Evolutionary conservation across 2,888 invertebrate genomes (phyloP).

Genomic region (Dicroscelio sp.): DNA sequence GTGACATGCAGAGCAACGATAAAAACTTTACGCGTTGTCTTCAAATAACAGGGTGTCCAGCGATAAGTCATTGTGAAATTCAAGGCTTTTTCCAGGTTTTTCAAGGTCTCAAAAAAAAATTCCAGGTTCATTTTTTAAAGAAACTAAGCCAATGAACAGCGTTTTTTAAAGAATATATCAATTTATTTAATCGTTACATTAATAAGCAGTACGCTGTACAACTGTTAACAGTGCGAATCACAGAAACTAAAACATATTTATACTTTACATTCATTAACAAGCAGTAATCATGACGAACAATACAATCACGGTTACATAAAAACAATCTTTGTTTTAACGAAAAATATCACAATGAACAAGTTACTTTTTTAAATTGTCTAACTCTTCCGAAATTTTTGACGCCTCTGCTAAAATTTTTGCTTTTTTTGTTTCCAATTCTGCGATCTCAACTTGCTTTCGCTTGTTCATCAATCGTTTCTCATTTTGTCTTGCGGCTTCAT

Average conservation of each 20-base stretch:
- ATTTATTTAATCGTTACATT: not conserved
- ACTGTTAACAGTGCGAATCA: too few relatives aligned
- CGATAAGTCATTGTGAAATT: not conserved
- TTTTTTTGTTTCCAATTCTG: conserved; percentile 29
- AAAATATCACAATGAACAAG: not conserved
- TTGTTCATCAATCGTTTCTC: not conserved
- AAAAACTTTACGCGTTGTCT: too few relatives aligned
- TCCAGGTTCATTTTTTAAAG: too few relatives aligned
- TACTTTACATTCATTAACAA: too few relatives aligned
- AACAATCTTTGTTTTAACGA: not conserved
- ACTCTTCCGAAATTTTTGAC: conserved; percentile 24
- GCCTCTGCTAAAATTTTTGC: conserved; percentile 38
- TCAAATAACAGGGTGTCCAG: conserved; percentile 20
- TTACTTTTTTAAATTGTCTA: conserved; percentile 27
- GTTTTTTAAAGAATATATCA: not conserved
- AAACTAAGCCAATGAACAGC: too few relatives aligned
- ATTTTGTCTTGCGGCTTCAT: conserved; percentile 18
- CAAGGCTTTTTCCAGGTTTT: conserved; percentile 26
- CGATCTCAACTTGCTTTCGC: conserved; percentile 35
- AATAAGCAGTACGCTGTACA: too few relatives aligned
- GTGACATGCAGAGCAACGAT: too few relatives aligned
- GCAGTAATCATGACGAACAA: too few relatives aligned
- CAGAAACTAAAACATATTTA: too few relatives aligned
- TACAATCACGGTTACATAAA: too few relatives aligned
- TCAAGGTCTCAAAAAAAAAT: not conserved